These are phyloP conservation scores for Caerostris darwini DNA, from an alignment of 1,140 invertebrate species.

Conservation along the genomic window DNA sequence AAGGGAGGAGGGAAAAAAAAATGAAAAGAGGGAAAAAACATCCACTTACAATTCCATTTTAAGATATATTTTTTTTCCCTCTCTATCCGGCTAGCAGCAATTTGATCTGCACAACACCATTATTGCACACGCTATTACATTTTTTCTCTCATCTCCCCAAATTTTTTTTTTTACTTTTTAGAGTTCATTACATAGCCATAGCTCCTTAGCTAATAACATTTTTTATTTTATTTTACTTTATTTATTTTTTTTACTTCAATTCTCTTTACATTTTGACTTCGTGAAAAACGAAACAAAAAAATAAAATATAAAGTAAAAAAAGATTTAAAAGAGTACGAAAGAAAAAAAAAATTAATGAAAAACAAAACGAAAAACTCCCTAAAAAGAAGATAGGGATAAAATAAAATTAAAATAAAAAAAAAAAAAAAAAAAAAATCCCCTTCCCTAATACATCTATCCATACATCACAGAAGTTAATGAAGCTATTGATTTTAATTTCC, in stretches of 20 bases:
- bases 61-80: not conserved
- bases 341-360: not conserved
- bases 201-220: conserved; percentile 68
- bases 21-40: conserved; percentile 50
- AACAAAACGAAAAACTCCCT: conserved; percentile 58
- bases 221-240: conserved; percentile 39
- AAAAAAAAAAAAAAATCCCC: conserved; percentile 23
- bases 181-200: conserved; percentile 72
- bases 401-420: conserved; percentile 27
- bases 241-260: not conserved
- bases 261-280: conserved; percentile 74
- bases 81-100: conserved; percentile 29
- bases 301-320: conserved; percentile 25
- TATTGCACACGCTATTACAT: conserved; percentile 75
- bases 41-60: conserved; percentile 76
- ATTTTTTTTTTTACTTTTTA: not conserved
- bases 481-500: conserved; percentile 78
- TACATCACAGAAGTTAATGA: conserved; percentile 77
- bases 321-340: conserved; percentile 26
- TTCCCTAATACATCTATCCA: conserved; percentile 68
- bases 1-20: not conserved
- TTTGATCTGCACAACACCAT: conserved; percentile 75
- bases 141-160: conserved; percentile 17
- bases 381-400: conserved; percentile 13
- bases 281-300: conserved; percentile 71